Conservation (phyloP, 2,888 invertebrate species). For the Orthosia cruda region DNA sequence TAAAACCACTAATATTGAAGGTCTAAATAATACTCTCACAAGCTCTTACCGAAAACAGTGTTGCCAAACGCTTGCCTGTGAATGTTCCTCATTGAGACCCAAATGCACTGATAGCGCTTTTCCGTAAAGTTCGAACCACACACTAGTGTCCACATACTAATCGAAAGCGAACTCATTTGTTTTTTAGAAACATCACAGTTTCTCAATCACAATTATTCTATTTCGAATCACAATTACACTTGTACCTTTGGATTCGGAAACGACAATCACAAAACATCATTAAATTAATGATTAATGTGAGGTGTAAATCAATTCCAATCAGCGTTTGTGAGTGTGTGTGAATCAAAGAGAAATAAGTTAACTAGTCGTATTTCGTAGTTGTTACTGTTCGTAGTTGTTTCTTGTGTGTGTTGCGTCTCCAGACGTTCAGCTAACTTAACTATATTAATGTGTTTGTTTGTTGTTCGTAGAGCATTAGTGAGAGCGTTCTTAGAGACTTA, state of each 20-base stretch:
- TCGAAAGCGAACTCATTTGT: too few species aligned
- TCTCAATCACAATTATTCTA: neutral
- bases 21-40: too few species aligned
- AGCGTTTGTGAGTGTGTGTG: constrained; percentile 29
- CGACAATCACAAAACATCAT: constrained; percentile 13
- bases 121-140: too few species aligned
- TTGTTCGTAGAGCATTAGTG: constrained; percentile 32
- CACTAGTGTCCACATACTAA: too few species aligned
- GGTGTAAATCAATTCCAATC: constrained; percentile 43
- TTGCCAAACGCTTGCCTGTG: too few species aligned
- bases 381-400: constrained; percentile 9
- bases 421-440: constrained; percentile 49
- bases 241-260: neutral
- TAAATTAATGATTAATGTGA: constrained; percentile 35
- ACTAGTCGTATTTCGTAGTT: constrained; percentile 3
- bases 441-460: constrained; percentile 59
- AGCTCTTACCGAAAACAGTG: too few species aligned
- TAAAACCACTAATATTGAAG: too few species aligned
- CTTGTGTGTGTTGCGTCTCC: constrained; percentile 30
- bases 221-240: too few species aligned
- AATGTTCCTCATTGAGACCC: too few species aligned
- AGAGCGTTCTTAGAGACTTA: constrained; percentile 19
- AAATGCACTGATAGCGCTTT: too few species aligned
- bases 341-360: constrained; percentile 46
- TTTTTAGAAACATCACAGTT: too few species aligned